Evolutionary conservation across 35 echinoderm and acorn worm species (phyloP), one percentile per base, ranked within the genome.

Genomic region (Hemicentrotus pulcherrimus): DNA sequence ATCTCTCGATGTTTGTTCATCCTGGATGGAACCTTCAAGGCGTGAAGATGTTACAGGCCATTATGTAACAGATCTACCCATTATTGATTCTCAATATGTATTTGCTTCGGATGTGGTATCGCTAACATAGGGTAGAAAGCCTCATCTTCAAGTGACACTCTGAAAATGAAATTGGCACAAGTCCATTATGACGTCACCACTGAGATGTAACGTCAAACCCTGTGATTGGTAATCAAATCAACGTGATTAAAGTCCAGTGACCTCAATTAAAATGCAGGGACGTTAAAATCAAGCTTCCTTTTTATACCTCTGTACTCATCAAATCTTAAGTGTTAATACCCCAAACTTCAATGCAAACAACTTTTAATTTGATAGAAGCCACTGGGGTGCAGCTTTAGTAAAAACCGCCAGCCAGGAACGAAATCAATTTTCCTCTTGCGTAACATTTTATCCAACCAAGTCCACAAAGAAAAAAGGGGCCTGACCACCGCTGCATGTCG

Each of bases 361-460:
- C 13, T 24, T 1, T 71, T n/a, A 78, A 78, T 78, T 78, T 22
- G 19, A 22, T 7, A 22, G 22, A 78, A 78, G 65, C 19, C 65
- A 78, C 19, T 6, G 24, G 65, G 65, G 65, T n/a, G n/a, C 19
- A 22, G 28, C 4, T 7, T 10, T 59, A 59, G 52, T n/a, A 78
- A 6, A 14, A 6, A 18, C 65, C 22, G 65, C 19, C 28, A 78
- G 65, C 19, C 65, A n/a, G 65, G 65, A 78, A 78, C 65, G 19
- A 78, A 78, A 78, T 78, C 65, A n/a, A 78, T 78, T 78, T 78
- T n/a, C 65, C 9, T 78, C 65, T 78, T 78, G 65, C 65, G 65
- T 78, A 78, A 78, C 65, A 22, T n/a, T 78, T 78, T 78, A 22
- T 78, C 65, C 19, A 28, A 78, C 22, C 65, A n/a, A 78, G 19